Percentiles rank a stretch among this genome's conserved stretches.
Conservation (phyloP, 2,888 invertebrate genomes). For the Microdon myrmicae region DNA sequence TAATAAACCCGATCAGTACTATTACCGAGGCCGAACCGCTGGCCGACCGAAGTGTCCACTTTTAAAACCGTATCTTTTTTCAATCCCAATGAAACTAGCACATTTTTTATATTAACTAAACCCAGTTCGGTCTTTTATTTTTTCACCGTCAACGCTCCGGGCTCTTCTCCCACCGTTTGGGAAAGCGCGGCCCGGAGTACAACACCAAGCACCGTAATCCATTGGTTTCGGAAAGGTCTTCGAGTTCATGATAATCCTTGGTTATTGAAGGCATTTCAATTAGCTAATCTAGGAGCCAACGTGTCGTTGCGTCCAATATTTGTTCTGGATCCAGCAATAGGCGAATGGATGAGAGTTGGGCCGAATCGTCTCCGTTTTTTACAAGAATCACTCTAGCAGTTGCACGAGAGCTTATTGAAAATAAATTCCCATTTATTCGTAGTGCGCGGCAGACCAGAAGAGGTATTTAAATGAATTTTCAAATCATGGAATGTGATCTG, state of each 20-base stretch:
- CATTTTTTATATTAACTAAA: too few species aligned
- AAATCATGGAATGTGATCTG: conserved; percentile 72
- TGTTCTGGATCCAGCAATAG: conserved; percentile 72
- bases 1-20: too few species aligned
- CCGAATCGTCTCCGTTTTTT: conserved; percentile 73
- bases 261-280: conserved; percentile 69
- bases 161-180: too few species aligned
- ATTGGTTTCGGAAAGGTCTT: conserved; percentile 76
- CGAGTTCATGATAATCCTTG: conserved; percentile 77
- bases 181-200: too few species aligned
- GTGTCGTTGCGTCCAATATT: conserved; percentile 71
- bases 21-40: too few species aligned
- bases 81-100: too few species aligned
- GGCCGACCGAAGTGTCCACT: too few species aligned
- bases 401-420: conserved; percentile 69
- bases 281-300: conserved; percentile 64
- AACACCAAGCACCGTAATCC: conserved; percentile 71
- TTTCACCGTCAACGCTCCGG: too few species aligned
- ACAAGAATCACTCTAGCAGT: conserved; percentile 70
- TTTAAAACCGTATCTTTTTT: too few species aligned
- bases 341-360: conserved; percentile 69
- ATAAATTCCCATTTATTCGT: conserved; percentile 72
- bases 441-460: conserved; percentile 70
- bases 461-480: conserved; percentile 70
- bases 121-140: too few species aligned